These are phyloP conservation scores for Megalopta genalis DNA, from an alignment of 1,140 invertebrate genomes.

Conservation along the genomic window DNA sequence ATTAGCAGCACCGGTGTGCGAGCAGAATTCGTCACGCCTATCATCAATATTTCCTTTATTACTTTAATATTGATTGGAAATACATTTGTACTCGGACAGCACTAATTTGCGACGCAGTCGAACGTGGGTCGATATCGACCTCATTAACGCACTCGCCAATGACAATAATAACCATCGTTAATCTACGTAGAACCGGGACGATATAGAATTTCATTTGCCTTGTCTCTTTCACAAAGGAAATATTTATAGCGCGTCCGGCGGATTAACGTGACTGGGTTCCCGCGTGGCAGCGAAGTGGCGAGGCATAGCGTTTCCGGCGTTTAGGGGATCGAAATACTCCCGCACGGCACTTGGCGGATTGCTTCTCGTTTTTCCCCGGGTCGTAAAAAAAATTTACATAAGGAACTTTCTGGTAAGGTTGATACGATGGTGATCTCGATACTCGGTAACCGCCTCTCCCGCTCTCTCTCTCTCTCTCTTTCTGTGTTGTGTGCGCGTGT, in stretches of 20 bases:
- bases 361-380: not conserved
- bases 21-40: not conserved
- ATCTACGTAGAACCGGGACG: not conserved
- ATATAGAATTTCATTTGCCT: not conserved
- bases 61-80: not conserved
- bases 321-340: not conserved
- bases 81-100: not conserved
- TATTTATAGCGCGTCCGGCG: not conserved
- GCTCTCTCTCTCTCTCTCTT: no score
- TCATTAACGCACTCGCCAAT: not conserved
- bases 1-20: not conserved
- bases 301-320: not conserved
- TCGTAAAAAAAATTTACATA: conserved; percentile 46
- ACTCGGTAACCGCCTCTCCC: conserved; percentile 43
- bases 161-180: not conserved
- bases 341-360: conserved; percentile 27
- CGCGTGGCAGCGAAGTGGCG: not conserved
- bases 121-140: no score
- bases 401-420: conserved; percentile 25
- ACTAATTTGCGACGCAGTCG: conserved; percentile 5
- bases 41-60: not conserved
- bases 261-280: no score
- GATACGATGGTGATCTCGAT: conserved; percentile 41
- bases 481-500: no score
- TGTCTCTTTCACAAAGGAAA: not conserved